phyloP scores from a whole-genome alignment of 2,888 invertebrate species.

The Palloptera scutellata region DNA sequence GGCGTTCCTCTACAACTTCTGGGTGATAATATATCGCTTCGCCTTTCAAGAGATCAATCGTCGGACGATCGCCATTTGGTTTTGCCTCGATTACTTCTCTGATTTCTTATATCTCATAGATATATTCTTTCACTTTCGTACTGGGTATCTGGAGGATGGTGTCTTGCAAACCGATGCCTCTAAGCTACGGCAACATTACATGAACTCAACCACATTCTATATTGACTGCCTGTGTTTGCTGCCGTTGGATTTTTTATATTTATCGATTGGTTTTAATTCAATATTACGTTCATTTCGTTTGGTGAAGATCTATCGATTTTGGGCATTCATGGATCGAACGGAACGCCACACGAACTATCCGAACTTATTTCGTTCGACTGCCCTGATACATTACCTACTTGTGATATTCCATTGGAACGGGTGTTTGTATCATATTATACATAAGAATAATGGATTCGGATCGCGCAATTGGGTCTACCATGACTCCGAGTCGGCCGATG shows the following conservation, averaged over 20 bases:
- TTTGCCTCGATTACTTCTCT: conserved; percentile 95
- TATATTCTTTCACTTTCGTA: conserved; percentile 96
- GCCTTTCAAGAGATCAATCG: conserved; percentile 97
- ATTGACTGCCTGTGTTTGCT: conserved; percentile 97
- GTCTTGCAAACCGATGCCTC: conserved; percentile 95
- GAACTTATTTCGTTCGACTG: conserved; percentile 91
- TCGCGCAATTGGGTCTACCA: conserved; percentile 92
- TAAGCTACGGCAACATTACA: conserved; percentile 94
- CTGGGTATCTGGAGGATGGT: conserved; percentile 96
- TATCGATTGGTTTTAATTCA: conserved; percentile 97
- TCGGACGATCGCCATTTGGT: conserved; percentile 93
- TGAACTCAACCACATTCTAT: conserved; percentile 97
- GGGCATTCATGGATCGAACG: conserved; percentile 98
- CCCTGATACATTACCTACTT: conserved; percentile 93
- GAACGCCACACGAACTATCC: conserved; percentile 99
- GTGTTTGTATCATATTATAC: conserved; percentile 96
- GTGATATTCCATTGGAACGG: conserved; percentile 99
- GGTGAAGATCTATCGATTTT: conserved; percentile 97
- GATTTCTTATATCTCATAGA: conserved; percentile 96
- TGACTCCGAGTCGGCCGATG: conserved; percentile 85
- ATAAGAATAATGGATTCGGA: conserved; percentile 94
- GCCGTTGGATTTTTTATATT: conserved; percentile 96
- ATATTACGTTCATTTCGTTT: conserved; percentile 94
- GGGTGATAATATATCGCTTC: conserved; percentile 98
- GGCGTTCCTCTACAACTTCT: conserved; percentile 96